A percentile compares a stretch with the other conserved stretches of the same genome.
phyloP scores from a whole-genome alignment of 2,888 invertebrate genomes.

The Helicoverpa assulta region DNA sequence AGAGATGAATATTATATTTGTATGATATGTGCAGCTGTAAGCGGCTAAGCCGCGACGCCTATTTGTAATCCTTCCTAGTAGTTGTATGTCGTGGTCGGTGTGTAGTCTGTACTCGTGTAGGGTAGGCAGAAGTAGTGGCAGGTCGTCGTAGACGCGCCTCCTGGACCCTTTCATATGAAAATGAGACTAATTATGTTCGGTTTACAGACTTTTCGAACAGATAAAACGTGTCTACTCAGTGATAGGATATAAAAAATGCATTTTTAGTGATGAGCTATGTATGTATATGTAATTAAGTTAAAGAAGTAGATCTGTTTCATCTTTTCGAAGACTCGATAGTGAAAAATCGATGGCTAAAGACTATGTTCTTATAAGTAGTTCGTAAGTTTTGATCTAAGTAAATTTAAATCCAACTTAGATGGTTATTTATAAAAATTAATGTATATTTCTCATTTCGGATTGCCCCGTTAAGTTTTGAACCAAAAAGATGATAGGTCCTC shows the following conservation, averaged over 20 bases:
- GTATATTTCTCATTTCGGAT: conserved; percentile 86
- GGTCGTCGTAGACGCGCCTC: conserved; percentile 63
- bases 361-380: conserved; percentile 84
- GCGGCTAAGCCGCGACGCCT: conserved; percentile 86
- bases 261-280: conserved; percentile 89
- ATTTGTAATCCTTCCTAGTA: conserved; percentile 87
- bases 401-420: conserved; percentile 85
- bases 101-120: conserved; percentile 71
- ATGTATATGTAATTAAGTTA: conserved; percentile 85
- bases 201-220: conserved; percentile 89
- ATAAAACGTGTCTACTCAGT: conserved; percentile 89
- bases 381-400: conserved; percentile 83
- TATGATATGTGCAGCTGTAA: conserved; percentile 88
- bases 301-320: conserved; percentile 89
- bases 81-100: conserved; percentile 82
- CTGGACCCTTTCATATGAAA: conserved; percentile 70
- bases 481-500: conserved; percentile 83
- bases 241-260: conserved; percentile 88
- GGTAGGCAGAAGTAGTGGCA: conserved; percentile 67
- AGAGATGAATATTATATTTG: conserved; percentile 84
- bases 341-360: conserved; percentile 88
- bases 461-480: conserved; percentile 84
- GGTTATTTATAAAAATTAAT: conserved; percentile 86
- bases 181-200: conserved; percentile 85
- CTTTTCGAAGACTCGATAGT: conserved; percentile 89